Evolutionary conservation across 2,113 vertebrate genomes (phyloP).

Genomic region (Himantopus leucocephalus): DNA sequence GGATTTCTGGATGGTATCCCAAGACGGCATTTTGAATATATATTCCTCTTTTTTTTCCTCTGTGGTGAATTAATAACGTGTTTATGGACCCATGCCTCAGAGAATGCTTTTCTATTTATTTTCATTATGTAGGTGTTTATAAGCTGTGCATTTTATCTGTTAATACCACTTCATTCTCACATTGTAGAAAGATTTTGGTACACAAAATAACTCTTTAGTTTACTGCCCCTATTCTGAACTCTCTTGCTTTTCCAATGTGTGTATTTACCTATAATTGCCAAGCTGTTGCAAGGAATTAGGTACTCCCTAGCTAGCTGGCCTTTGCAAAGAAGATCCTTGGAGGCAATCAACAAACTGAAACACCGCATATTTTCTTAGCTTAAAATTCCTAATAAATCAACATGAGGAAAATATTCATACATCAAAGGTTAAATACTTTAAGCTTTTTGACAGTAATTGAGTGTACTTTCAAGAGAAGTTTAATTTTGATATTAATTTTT

Average conservation of each 20-base stretch:
- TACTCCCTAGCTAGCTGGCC: neutral
- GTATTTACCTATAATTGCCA: constrained; percentile 1
- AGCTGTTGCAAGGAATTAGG: neutral
- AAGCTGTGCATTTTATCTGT: neutral
- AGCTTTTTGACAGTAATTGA: constrained; percentile 15
- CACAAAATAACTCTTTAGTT: neutral
- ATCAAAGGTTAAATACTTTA: constrained; percentile 42
- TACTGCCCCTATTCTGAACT: neutral
- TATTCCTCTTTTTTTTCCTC: neutral
- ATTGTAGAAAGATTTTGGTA: neutral
- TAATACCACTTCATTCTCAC: neutral
- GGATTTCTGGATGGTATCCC: neutral
- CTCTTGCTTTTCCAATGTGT: neutral
- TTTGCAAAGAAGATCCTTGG: constrained; percentile 40
- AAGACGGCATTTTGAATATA: neutral
- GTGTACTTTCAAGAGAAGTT: neutral
- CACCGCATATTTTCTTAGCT: neutral
- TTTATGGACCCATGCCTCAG: neutral
- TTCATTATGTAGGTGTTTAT: neutral
- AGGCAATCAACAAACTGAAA: constrained; percentile 11
- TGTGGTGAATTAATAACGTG: neutral
- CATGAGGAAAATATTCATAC: constrained; percentile 7
- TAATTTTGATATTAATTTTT: neutral
- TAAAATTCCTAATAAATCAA: constrained; percentile 38
- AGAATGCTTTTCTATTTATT: neutral